Percentiles rank a stretch among this genome's conserved stretches.
Conservation (phyloP, 2,797 vertebrate species). For the Galagoides demidoff region DNA sequence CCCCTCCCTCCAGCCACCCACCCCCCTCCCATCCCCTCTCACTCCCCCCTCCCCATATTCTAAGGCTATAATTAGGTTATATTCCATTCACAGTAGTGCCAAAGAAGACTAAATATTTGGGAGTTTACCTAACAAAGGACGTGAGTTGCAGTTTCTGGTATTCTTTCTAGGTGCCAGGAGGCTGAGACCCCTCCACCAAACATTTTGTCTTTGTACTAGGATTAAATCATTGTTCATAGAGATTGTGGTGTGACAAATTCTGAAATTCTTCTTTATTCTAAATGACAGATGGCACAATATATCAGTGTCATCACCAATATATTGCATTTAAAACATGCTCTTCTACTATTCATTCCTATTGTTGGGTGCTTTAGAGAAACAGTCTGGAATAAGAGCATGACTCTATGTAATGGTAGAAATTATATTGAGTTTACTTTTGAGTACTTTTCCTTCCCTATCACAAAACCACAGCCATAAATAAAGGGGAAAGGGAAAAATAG, state of each 20-base stretch:
- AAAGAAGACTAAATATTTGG: too few species aligned
- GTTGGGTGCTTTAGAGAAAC: neutral
- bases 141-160: neutral
- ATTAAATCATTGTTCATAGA: neutral
- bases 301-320: neutral
- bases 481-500: neutral
- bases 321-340: slow-evolving; percentile 10
- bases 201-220: neutral
- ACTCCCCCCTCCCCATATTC: too few species aligned
- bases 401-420: neutral
- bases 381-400: neutral
- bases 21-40: too few species aligned
- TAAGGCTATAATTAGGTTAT: too few species aligned
- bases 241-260: neutral
- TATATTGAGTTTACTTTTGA: neutral
- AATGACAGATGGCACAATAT: slow-evolving; percentile 36
- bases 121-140: too few species aligned
- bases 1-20: too few species aligned
- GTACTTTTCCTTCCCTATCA: slow-evolving; percentile 21
- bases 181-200: neutral
- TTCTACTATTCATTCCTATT: neutral
- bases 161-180: neutral
- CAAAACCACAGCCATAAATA: neutral
- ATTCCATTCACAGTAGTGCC: too few species aligned
- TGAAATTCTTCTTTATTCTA: slow-evolving; percentile 36